phyloP scores from a whole-genome alignment of 2,888 invertebrate genomes.

The Lepidocyrtinus sp. region DNA sequence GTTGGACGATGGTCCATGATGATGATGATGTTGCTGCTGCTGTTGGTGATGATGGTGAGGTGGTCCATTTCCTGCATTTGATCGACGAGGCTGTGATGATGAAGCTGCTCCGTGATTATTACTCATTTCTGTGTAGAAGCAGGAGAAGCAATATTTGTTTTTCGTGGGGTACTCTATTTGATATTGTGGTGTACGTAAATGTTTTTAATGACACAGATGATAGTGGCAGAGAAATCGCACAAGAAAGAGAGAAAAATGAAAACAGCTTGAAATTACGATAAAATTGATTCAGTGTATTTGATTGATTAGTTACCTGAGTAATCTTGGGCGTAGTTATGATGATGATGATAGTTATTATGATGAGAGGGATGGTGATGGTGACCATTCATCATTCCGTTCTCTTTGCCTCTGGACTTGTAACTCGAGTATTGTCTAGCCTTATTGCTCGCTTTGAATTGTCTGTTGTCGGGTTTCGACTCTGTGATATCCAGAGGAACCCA shows the following conservation, averaged over 20 bases:
- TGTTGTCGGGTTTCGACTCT: slow-evolving; percentile 3
- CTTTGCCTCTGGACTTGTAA: background rate
- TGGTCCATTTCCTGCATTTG: too few relatives aligned
- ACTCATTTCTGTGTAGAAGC: background rate
- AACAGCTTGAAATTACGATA: too few relatives aligned
- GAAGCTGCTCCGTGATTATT: slow-evolving; percentile 12
- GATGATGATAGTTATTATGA: slow-evolving; percentile 22
- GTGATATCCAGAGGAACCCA: slow-evolving; percentile 50
- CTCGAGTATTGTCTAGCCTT: background rate
- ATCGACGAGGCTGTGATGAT: background rate
- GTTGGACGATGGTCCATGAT: background rate
- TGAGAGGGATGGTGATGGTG: background rate
- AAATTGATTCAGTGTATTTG: too few relatives aligned
- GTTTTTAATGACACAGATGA: too few relatives aligned
- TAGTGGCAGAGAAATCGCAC: too few relatives aligned
- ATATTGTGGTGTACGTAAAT: background rate
- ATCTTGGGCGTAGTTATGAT: background rate
- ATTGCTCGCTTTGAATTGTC: background rate
- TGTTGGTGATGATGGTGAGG: slow-evolving; percentile 13
- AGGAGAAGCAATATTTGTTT: background rate
- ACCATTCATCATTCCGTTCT: slow-evolving; percentile 30
- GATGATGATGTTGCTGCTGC: slow-evolving; percentile 8
- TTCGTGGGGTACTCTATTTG: background rate
- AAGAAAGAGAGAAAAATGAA: too few relatives aligned
- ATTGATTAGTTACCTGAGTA: slow-evolving; percentile 21